Base-by-base conservation (phyloP, 2,888 invertebrate genomes). In the Drosophila leonis region DNA sequence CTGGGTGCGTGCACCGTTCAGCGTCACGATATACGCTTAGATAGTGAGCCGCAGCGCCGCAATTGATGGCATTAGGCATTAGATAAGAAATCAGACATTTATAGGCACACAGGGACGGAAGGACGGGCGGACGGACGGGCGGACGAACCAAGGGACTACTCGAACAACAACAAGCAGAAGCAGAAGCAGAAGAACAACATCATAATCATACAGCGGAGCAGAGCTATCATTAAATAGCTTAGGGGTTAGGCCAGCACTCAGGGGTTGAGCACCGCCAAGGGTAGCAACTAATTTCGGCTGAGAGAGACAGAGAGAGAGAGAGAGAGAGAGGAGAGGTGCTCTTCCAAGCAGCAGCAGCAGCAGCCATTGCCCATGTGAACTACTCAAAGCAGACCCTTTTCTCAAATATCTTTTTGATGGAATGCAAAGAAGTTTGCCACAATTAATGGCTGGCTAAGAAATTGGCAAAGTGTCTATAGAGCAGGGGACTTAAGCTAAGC, bases 21-120 rank as follows among this genome's bases (percentile, higher is more conserved):
- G 49, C 74, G 84, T 85, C 85, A 85, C 85, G 84, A 84, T 84
- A 88, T 86, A 87, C 63, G 54, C 79, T 57, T 49, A 72, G 84
- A 83, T 87, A 89, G 76, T 49, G 71, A 65, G 78, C 75, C 78
- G 72, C 86, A 77, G 71, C 64, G 90, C 83, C 86, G 82, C 90
- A 87, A 90, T 90, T 87, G 90, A 86, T 88, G 90, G 90, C 87
- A 90, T 90, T 90, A 88, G 83, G 78, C 83, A 76, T 81, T 82
- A 90, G 90, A 90, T 90, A 91, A 90, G 91, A 83, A 90, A 90
- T 90, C 90, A 91, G 92, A 89, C 90, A 88, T 76, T 81, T 84
- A 82, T 78, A 78, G 78, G 76, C 76, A 66, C 80, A 79, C 74
- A 56, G 27, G 35, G 52, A 57, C 20, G 7, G 46, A 48, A 55